Evolutionary conservation across 1,140 invertebrate species (phyloP), one percentile per base, ranked within the genome.

Genomic region (Drosophila lini): DNA sequence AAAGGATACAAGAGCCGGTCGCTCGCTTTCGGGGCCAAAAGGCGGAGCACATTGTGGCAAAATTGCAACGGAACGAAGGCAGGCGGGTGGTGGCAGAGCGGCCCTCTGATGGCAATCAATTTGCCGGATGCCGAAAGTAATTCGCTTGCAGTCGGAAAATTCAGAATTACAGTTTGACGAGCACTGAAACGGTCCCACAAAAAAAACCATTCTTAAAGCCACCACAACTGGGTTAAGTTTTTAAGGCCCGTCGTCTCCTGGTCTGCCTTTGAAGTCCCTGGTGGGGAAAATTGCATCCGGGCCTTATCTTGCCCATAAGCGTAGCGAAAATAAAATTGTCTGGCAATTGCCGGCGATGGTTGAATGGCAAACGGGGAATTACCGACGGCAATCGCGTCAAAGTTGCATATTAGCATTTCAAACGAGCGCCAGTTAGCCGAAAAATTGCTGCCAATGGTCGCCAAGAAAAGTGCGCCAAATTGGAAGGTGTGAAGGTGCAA

Each of bases 331-430:
- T 88, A 73, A 88, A 86, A 86, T 88, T 89, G 84, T 88, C 83
- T 88, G 77, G 76, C 80, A 83, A 88, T 86, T 82, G 83, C 63
- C 70, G 79, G 65, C 50, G 38, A 53, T 57, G 15, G 28, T 10
- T 16, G n/a, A 52, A 28, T 22, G 62, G 61, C 45, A 53, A 69
- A 53, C 34, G 47, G 16, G 45, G 38, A 60, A 67, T 32, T 73
- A 22, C 55, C 69, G 42, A 36, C 53, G 80, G 45, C 80, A 88
- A 85, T 88, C 73, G 84, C 80, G 78, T 88, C 83, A 83, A 78
- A 88, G 80, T 80, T 88, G 84, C 84, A 88, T 83, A 88, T 88
- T 88, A 89, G 81, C 84, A 88, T 88, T 88, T 88, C 83, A 86
- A 86, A 86, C 83, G 83, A 86, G 83, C 83, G 67, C 76, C 83